Percentiles rank a stretch among this genome's conserved stretches.
These are phyloP conservation scores for Phoebastria nigripes DNA, from an alignment of 2,797 vertebrate species.

Conservation along the genomic window DNA sequence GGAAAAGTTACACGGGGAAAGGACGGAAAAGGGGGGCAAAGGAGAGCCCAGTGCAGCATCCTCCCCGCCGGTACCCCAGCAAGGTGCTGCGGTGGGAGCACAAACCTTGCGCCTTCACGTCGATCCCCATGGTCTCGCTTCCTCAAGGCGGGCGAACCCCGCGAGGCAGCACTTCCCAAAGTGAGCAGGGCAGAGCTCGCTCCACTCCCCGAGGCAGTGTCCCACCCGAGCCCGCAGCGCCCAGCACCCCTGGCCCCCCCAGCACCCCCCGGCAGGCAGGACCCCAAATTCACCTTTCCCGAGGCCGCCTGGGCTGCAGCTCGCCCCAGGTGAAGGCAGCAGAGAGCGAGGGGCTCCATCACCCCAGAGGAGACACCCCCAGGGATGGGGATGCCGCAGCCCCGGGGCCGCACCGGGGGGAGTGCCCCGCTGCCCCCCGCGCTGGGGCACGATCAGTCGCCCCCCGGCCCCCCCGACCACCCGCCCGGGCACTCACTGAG, in stretches of 20 bases:
- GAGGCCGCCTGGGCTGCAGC: neutral
- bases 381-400: neutral
- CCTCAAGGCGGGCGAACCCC: rapidly evolving
- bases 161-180: rapidly evolving
- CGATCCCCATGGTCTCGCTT: rapidly evolving
- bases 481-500: conserved; percentile 83
- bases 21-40: rapidly evolving
- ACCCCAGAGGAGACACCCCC: neutral
- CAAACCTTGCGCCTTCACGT: rapidly evolving
- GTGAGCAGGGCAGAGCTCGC: rapidly evolving
- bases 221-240: neutral
- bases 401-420: no score
- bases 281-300: neutral
- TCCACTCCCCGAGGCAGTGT: rapidly evolving
- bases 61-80: rapidly evolving
- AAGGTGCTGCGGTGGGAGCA: rapidly evolving
- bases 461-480: neutral
- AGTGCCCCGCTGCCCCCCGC: no score
- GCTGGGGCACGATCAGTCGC: neutral
- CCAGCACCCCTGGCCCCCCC: no score
- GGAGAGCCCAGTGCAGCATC: neutral
- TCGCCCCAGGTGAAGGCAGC: neutral
- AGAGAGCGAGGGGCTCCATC: neutral
- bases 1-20: neutral
- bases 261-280: neutral